Conservation (phyloP, 2,113 vertebrate species). For the Indri indri region DNA sequence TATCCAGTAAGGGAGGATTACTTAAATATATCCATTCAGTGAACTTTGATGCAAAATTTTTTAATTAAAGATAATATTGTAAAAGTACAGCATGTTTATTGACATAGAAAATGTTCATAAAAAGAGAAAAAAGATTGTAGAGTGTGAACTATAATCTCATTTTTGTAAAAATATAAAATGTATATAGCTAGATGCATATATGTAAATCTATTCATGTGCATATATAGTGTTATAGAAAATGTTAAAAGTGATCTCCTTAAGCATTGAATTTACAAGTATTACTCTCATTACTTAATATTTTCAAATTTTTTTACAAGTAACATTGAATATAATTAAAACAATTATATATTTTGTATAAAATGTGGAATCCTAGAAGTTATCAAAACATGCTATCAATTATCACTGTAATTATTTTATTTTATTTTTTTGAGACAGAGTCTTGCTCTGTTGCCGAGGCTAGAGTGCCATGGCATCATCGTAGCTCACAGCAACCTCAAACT, state of each 20-base stretch:
- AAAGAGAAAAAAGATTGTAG: not conserved
- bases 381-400: not conserved
- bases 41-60: not conserved
- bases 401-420: not conserved
- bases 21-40: not conserved
- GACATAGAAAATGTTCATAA: not conserved
- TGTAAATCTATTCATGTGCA: not conserved
- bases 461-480: too few species aligned
- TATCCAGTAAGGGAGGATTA: not conserved
- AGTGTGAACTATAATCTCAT: not conserved
- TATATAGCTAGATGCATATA: not conserved
- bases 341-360: not conserved
- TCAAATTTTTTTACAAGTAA: conserved; percentile 1
- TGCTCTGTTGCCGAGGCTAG: too few species aligned
- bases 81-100: not conserved
- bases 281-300: not conserved
- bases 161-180: not conserved
- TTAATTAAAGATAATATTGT: not conserved
- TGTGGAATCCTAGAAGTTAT: not conserved
- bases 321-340: not conserved
- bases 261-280: not conserved
- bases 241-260: not conserved
- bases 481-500: too few species aligned
- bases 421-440: too few species aligned
- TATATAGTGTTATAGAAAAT: not conserved